Evolutionary conservation across 2,888 invertebrate species (phyloP), one percentile per base, ranked within the genome.

Genomic region (Blomia tropicalis): DNA sequence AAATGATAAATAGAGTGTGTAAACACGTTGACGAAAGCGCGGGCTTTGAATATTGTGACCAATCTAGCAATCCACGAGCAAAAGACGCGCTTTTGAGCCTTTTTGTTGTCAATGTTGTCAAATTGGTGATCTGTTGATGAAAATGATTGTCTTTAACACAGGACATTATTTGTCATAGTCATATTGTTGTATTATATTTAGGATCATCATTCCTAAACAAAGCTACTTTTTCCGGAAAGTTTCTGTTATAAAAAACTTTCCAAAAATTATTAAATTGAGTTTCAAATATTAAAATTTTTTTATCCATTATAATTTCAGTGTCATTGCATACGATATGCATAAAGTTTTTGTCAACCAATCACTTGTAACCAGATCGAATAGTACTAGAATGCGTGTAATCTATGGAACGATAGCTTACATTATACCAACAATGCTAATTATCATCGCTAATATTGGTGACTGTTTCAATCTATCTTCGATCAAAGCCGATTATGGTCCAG

Each of bases 301-400:
- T n/a, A n/a, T n/a, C n/a, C n/a, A n/a, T n/a, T n/a, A n/a, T n/a
- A n/a, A n/a, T n/a, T n/a, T n/a, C n/a, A 75, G 74, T 65, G 72
- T 75, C 2, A 75, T 75, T 71, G 71, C 75, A 5, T 74, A 70
- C 64, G 75, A 75, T 64, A 69, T 75, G 3, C 74, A 69, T 67
- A 64, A 70, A 25, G 74, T 74, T 2, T 75, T 75, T 66, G 72
- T 72, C 2, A 69, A 66, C 53, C 59, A 60, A 22, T 64, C 59
- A 22, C 36, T 67, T 14, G 31, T 67, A 19, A 61, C 62, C n/a
- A 63, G 64, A 22, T 65, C 56, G 19, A 56, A 67, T 25, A 63
- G 67, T 14, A 64, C 56, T 5, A 67, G 65, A 60, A 62, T 63
- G 29, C 64, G 69, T 19, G 51, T 62, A 2, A 43, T 59, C 2